phyloP scores from a whole-genome alignment of 2,888 invertebrate genomes.

The Hemistola chrysoprasaria region DNA sequence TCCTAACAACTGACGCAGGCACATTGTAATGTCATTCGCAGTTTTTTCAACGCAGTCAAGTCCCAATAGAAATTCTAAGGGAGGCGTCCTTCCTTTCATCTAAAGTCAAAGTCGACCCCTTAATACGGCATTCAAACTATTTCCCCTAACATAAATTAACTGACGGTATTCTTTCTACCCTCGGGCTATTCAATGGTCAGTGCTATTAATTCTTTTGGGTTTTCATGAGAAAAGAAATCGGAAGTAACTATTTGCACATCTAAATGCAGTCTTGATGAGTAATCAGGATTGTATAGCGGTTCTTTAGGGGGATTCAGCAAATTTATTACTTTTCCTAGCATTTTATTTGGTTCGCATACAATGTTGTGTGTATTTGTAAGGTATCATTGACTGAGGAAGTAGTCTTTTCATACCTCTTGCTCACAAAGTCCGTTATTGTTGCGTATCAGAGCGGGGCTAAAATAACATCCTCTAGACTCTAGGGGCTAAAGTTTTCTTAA shows the following conservation, averaged over 20 bases:
- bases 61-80: constrained; percentile 15
- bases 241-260: constrained; percentile 53
- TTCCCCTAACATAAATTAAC: constrained; percentile 35
- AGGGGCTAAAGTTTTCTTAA: too few relatives aligned
- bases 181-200: constrained; percentile 46
- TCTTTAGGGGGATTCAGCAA: constrained; percentile 24
- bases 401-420: too few relatives aligned
- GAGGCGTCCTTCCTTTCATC: constrained; percentile 23
- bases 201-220: constrained; percentile 44
- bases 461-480: too few relatives aligned
- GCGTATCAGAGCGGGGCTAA: too few relatives aligned
- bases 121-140: constrained; percentile 28
- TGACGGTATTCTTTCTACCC: constrained; percentile 29
- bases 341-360: constrained; percentile 5
- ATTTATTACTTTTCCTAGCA: constrained; percentile 24
- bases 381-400: too few relatives aligned
- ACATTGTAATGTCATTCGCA: constrained; percentile 17
- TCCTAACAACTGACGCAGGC: constrained; percentile 13
- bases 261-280: constrained; percentile 51
- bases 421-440: too few relatives aligned
- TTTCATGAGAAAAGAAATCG: constrained; percentile 46
- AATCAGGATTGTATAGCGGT: constrained; percentile 40
- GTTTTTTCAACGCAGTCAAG: constrained; percentile 13
- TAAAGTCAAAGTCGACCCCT: constrained; percentile 31
- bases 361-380: neutral